Conservation (phyloP, 2,888 invertebrate species). For the Sepiola atlantica region DNA sequence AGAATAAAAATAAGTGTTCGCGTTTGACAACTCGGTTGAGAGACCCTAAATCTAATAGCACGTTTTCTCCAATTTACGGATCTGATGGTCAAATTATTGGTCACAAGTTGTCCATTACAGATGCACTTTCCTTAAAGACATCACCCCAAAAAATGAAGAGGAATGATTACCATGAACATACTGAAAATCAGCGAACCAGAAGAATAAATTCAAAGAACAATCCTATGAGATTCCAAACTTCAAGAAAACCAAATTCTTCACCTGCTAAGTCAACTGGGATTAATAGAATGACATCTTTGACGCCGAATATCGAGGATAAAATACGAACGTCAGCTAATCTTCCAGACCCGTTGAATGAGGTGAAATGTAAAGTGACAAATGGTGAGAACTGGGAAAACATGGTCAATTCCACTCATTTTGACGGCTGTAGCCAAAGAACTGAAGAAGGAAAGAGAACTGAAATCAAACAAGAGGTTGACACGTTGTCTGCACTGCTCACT, state of each 20-base stretch:
- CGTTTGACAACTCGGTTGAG: background rate
- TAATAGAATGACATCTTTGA: background rate
- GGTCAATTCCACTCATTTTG: background rate
- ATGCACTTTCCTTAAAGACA: conserved; percentile 14
- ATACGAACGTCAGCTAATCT: background rate
- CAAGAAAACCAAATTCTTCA: background rate
- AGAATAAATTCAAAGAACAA: background rate
- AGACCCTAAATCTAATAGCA: conserved; percentile 37
- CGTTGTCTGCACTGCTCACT: background rate
- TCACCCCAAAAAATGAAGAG: background rate
- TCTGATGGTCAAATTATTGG: conserved; percentile 44
- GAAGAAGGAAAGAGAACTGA: background rate
- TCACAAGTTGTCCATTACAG: conserved; percentile 39
- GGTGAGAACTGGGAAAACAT: background rate
- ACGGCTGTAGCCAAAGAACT: background rate
- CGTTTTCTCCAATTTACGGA: conserved; percentile 40
- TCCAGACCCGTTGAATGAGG: background rate
- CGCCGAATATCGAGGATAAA: background rate
- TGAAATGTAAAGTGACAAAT: background rate
- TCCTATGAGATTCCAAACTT: background rate
- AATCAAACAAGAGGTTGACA: background rate
- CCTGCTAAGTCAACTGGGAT: background rate
- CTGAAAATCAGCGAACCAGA: background rate
- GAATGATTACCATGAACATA: background rate
- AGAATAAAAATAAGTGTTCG: conserved; percentile 12